Conservation (phyloP, 2,113 vertebrate species). For the Corapipo altera region DNA sequence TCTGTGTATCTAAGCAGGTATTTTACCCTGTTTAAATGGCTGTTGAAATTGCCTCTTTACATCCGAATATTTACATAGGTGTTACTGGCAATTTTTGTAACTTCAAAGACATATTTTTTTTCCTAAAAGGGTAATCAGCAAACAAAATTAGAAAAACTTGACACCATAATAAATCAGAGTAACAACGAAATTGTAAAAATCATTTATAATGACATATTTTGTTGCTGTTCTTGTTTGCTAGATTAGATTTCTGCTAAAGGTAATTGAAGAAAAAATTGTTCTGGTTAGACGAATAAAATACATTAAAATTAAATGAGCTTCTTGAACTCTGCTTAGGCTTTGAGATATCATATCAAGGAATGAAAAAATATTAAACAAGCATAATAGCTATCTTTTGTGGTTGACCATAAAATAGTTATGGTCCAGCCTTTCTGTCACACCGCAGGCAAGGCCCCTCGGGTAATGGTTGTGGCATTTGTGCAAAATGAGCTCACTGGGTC, state of each 20-base stretch:
- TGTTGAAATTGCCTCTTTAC: constrained; percentile 3
- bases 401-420: not conserved
- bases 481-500: not conserved
- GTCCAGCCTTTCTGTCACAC: not conserved
- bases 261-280: constrained; percentile 59
- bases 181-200: constrained; percentile 44
- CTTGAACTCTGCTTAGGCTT: constrained; percentile 17
- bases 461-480: not conserved
- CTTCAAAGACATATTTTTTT: not conserved
- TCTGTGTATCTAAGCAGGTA: not conserved
- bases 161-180: constrained; percentile 46
- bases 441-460: not conserved
- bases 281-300: constrained; percentile 47
- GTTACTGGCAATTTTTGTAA: not conserved
- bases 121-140: constrained; percentile 22
- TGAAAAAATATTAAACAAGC: not conserved
- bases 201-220: constrained; percentile 53
- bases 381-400: not conserved
- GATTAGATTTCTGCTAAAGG: constrained; percentile 54
- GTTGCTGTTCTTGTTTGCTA: constrained; percentile 37
- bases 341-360: not conserved
- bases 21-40: constrained; percentile 13
- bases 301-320: constrained; percentile 46
- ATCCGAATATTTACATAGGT: not conserved
- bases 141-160: constrained; percentile 29